phyloP scores from a whole-genome alignment of 2,113 vertebrate species.

The Petrocephalus zakoni region DNA sequence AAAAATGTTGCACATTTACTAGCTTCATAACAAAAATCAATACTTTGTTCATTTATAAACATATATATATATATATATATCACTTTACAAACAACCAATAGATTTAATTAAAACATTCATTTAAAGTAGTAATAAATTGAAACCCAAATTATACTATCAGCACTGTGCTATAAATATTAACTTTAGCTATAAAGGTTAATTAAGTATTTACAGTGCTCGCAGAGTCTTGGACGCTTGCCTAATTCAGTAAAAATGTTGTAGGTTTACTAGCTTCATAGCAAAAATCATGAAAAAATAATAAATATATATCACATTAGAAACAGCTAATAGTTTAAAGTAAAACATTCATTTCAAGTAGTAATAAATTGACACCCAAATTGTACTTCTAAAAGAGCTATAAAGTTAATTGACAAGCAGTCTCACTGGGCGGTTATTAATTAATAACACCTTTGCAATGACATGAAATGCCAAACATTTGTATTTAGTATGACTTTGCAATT shows the following conservation, averaged over 20 bases:
- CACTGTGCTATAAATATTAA: no score
- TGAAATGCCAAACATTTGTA: not conserved
- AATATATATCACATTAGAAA: no score
- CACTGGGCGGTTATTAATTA: not conserved
- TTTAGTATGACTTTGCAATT: not conserved
- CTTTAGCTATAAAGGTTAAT: no score
- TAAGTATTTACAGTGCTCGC: no score
- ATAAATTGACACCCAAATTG: not conserved
- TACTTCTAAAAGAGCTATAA: not conserved
- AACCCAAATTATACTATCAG: no score
- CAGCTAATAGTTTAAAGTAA: no score
- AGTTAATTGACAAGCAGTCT: not conserved
- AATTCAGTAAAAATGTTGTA: no score
- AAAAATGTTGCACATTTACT: not conserved
- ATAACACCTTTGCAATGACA: not conserved
- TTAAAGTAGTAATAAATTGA: not conserved
- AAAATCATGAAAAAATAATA: no score
- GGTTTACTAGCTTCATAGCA: no score
- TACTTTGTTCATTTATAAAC: not conserved
- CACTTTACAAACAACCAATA: not conserved
- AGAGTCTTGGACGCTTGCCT: no score
- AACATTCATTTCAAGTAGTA: no score
- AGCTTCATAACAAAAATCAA: not conserved
- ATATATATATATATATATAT: not conserved
- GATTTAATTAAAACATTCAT: not conserved